Evolutionary conservation across 2,888 invertebrate genomes (phyloP).

Genomic region (Hypsopygia costalis): DNA sequence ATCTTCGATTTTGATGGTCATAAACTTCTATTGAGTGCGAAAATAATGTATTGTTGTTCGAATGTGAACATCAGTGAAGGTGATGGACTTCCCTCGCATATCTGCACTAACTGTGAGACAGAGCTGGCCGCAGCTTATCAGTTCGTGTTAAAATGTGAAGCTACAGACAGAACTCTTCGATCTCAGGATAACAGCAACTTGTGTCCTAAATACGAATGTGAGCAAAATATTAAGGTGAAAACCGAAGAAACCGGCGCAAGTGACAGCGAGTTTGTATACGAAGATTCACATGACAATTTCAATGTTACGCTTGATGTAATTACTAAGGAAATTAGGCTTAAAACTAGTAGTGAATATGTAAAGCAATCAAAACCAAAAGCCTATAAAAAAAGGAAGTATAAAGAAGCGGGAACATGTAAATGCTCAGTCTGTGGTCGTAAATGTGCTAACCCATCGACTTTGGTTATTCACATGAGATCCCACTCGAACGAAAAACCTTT

Average conservation of each 20-base stretch:
- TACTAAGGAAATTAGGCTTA: slow-evolving; percentile 10
- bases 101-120: slow-evolving; percentile 44
- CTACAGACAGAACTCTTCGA: slow-evolving; percentile 44
- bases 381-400: slow-evolving; percentile 27
- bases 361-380: slow-evolving; percentile 17
- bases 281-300: slow-evolving; percentile 19
- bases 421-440: slow-evolving; percentile 45
- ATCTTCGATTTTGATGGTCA: slow-evolving; percentile 33
- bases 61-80: slow-evolving; percentile 37
- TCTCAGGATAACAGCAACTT: slow-evolving; percentile 8
- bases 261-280: slow-evolving; percentile 23
- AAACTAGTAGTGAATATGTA: slow-evolving; percentile 11
- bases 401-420: slow-evolving; percentile 16
- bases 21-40: slow-evolving; percentile 28
- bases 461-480: slow-evolving; percentile 47
- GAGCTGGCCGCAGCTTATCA: slow-evolving; percentile 41
- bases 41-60: slow-evolving; percentile 52
- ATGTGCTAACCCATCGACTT: slow-evolving; percentile 42
- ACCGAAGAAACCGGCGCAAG: slow-evolving; percentile 26
- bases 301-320: slow-evolving; percentile 11
- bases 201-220: slow-evolving; percentile 9
- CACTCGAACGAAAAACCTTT: slow-evolving; percentile 51
- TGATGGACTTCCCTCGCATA: slow-evolving; percentile 46
- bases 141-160: slow-evolving; percentile 53
- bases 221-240: slow-evolving; percentile 38